Conservation (phyloP, 2,797 vertebrate species). For the Spinibarbus caldwelli region DNA sequence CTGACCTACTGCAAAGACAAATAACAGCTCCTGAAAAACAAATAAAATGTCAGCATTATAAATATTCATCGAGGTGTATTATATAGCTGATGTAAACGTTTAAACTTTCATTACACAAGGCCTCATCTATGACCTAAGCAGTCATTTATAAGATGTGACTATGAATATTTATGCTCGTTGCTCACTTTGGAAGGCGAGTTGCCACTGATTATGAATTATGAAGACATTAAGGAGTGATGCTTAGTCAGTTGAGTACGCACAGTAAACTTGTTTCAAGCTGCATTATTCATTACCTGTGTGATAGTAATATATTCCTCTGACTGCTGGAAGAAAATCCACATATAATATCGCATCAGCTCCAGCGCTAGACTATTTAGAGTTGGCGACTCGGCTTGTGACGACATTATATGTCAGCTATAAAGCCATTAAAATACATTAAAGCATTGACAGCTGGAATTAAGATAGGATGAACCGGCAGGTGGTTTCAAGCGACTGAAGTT, state of each 20-base stretch:
- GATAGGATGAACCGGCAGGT: not conserved
- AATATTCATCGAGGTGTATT: slow-evolving; percentile 57
- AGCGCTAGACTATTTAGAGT: not conserved
- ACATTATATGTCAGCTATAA: not conserved
- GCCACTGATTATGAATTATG: slow-evolving; percentile 60
- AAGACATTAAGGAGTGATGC: slow-evolving; percentile 55
- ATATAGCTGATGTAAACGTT: slow-evolving; percentile 57
- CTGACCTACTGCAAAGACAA: slow-evolving; percentile 26
- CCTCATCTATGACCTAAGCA: slow-evolving; percentile 49
- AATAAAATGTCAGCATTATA: slow-evolving; percentile 48
- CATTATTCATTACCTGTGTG: slow-evolving; percentile 55
- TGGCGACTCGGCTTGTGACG: not conserved
- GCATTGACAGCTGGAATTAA: not conserved
- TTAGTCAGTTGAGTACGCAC: slow-evolving; percentile 48
- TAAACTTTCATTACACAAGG: slow-evolving; percentile 51
- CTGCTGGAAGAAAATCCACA: slow-evolving; percentile 14
- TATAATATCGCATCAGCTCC: not conserved
- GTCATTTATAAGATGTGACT: slow-evolving; percentile 48
- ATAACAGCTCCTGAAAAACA: slow-evolving; percentile 33
- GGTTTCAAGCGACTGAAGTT: not conserved
- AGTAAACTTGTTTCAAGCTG: slow-evolving; percentile 51
- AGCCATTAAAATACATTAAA: not conserved
- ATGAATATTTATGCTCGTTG: slow-evolving; percentile 58
- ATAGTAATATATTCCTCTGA: slow-evolving; percentile 48
- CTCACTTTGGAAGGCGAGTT: slow-evolving; percentile 47